Percentiles rank a stretch among this genome's conserved stretches.
Conservation (phyloP, 1,140 invertebrate species). For the Panagrolaimus sp. region DNA sequence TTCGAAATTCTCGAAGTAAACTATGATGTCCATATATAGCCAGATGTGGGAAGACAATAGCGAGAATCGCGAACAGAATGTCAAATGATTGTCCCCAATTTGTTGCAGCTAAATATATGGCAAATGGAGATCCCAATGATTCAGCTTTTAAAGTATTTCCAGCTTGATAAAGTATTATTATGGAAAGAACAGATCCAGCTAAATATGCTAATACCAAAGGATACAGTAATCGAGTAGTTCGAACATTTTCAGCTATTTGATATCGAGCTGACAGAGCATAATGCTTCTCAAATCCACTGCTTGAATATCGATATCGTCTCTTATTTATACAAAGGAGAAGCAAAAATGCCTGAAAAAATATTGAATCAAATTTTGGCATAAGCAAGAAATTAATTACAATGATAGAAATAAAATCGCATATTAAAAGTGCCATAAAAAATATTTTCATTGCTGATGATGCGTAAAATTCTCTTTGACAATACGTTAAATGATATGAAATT, state of each 20-base stretch:
- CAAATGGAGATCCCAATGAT: not conserved
- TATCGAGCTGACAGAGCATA: not conserved
- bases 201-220: not conserved
- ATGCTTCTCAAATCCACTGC: not conserved
- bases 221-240: not conserved
- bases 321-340: not conserved
- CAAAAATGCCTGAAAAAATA: not conserved
- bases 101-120: not conserved
- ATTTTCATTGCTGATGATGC: too few relatives aligned
- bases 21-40: not conserved
- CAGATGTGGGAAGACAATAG: not conserved
- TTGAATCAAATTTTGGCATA: too few relatives aligned
- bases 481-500: too few relatives aligned
- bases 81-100: constrained; percentile 1
- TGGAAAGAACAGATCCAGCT: not conserved
- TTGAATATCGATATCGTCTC: not conserved
- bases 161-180: not conserved
- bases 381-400: too few relatives aligned
- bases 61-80: not conserved
- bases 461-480: too few relatives aligned
- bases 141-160: not conserved
- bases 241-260: constrained; percentile 1
- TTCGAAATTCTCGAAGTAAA: constrained; percentile 2
- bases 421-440: too few relatives aligned
- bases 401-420: too few relatives aligned